Percentiles rank a stretch among this genome's conserved stretches.
Conservation (phyloP, 2,113 vertebrate species). For the Notarius lentiginosus region DNA sequence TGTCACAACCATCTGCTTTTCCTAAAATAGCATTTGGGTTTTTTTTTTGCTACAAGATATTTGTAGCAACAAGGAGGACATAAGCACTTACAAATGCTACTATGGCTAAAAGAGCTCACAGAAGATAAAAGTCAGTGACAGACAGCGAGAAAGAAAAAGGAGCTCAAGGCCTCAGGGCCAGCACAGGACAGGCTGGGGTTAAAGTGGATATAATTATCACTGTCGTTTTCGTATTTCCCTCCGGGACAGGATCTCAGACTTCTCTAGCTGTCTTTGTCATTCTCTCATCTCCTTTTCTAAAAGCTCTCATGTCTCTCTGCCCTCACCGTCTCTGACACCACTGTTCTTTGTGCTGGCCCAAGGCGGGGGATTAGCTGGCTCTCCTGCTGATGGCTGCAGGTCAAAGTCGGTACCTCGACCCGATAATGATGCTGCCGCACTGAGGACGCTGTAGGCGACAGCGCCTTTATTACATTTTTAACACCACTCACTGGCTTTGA, state of each 20-base stretch:
- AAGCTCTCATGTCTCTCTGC: conserved; percentile 25
- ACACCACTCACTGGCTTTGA: conserved; percentile 31
- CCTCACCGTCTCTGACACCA: conserved; percentile 35
- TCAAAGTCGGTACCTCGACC: conserved; percentile 32
- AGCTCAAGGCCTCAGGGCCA: conserved; percentile 25
- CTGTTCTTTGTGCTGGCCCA: conserved; percentile 43
- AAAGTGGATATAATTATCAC: conserved; percentile 42
- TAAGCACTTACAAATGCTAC: conserved; percentile 20
- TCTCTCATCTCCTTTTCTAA: conserved; percentile 26
- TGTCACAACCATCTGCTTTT: conserved; percentile 10
- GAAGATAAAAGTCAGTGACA: conserved; percentile 19
- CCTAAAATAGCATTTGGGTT: neutral
- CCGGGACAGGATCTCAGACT: conserved; percentile 33
- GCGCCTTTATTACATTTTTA: conserved; percentile 44
- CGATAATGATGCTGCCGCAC: conserved; percentile 34
- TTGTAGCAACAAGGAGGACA: neutral
- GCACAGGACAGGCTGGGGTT: conserved; percentile 30
- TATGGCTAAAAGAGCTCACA: neutral
- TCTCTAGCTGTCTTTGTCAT: conserved; percentile 18
- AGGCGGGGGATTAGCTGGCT: conserved; percentile 38
- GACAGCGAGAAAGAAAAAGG: conserved; percentile 25
- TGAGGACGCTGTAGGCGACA: conserved; percentile 32
- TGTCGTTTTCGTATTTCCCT: conserved; percentile 32
- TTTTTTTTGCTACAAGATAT: conserved; percentile 13
- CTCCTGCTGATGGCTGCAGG: conserved; percentile 43